phyloP scores from a whole-genome alignment of 2,113 vertebrate genomes.

The Paraplagusia blochii region DNA sequence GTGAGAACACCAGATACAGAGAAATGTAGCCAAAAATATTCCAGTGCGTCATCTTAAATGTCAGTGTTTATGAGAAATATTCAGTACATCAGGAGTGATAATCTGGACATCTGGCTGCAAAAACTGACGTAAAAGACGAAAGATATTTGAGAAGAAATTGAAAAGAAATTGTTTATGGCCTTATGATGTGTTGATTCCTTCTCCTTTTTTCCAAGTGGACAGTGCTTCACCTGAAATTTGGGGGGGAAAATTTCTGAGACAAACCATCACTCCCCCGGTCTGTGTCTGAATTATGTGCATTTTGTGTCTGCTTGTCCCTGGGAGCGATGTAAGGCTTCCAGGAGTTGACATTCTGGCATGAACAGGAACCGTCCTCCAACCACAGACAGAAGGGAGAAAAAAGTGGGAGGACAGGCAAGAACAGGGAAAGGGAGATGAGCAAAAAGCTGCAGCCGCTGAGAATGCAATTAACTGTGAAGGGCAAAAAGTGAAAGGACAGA shows the following conservation, averaged over 20 bases:
- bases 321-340: constrained; percentile 6
- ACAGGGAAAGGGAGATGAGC: not conserved
- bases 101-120: constrained; percentile 26
- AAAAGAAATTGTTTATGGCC: not conserved
- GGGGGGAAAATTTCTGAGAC: not conserved
- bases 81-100: constrained; percentile 17
- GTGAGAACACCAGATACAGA: constrained; percentile 4
- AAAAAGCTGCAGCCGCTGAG: constrained; percentile 19
- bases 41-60: constrained; percentile 36
- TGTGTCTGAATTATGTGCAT: not conserved
- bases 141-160: not conserved
- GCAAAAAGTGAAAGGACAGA: constrained; percentile 25
- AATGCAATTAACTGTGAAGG: constrained; percentile 40
- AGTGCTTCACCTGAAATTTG: not conserved
- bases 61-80: constrained; percentile 26
- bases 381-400: constrained; percentile 10
- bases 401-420: not conserved
- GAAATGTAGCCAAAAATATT: constrained; percentile 22
- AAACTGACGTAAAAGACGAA: constrained; percentile 1
- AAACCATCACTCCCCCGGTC: not conserved
- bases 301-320: constrained; percentile 6
- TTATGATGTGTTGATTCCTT: not conserved
- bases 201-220: not conserved
- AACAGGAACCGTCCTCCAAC: constrained; percentile 16
- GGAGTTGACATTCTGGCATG: constrained; percentile 5